A percentile compares a stretch with the other conserved stretches of the same genome.
These are phyloP conservation scores for Leucophenga maculata DNA, from an alignment of 2,888 invertebrate species.

Conservation along the genomic window DNA sequence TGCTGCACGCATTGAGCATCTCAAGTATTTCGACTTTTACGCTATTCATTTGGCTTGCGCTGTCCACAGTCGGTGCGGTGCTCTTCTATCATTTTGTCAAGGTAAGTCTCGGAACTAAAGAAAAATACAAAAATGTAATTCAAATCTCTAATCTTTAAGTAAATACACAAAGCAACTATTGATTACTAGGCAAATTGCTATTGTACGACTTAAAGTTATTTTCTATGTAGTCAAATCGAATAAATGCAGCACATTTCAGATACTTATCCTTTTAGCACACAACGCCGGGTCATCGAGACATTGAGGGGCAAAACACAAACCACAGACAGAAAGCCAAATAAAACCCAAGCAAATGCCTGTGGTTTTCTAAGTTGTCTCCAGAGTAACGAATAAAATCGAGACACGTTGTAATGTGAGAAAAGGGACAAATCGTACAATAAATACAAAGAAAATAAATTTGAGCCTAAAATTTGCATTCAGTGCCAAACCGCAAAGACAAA, in stretches of 20 bases:
- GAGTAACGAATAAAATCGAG: conserved; percentile 19
- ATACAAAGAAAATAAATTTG: conserved; percentile 25
- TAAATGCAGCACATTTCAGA: conserved; percentile 28
- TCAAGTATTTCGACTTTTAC: conserved; percentile 85
- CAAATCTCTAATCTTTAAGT: too few species aligned
- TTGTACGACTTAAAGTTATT: conserved; percentile 1
- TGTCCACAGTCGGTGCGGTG: conserved; percentile 82
- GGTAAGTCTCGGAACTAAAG: conserved; percentile 74
- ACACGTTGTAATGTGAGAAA: not conserved
- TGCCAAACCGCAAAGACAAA: conserved; percentile 62
- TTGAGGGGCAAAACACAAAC: conserved; percentile 28
- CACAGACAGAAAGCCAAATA: conserved; percentile 36
- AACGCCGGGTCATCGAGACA: conserved; percentile 1
- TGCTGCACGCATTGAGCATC: conserved; percentile 81
- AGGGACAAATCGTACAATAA: not conserved
- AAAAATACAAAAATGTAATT: not conserved
- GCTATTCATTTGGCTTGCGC: conserved; percentile 83
- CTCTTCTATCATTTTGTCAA: conserved; percentile 89
- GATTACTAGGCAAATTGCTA: not conserved
- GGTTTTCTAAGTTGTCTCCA: conserved; percentile 1
- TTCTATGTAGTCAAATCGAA: not conserved
- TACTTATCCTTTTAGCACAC: conserved; percentile 55
- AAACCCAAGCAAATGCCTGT: conserved; percentile 15
- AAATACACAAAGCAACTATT: too few species aligned
- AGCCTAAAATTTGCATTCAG: conserved; percentile 48